Conservation (phyloP, 2,888 invertebrate species). For the Thymelicus sylvestris region DNA sequence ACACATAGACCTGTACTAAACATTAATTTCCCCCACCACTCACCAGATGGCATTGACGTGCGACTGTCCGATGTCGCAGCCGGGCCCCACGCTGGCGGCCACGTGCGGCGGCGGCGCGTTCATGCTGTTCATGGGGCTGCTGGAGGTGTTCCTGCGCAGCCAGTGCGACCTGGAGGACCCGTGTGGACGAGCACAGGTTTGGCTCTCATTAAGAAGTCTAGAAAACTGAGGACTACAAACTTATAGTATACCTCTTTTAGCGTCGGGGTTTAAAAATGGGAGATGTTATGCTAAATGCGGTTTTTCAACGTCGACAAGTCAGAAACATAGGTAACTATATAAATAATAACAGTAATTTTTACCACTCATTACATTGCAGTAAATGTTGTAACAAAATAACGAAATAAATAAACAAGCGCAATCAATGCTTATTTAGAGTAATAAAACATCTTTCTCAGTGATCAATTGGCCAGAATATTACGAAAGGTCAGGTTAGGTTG, state of each 20-base stretch:
- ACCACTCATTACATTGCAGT: too few species aligned
- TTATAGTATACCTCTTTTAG: too few species aligned
- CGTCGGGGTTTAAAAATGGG: too few species aligned
- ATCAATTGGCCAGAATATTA: slow-evolving; percentile 25
- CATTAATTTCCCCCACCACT: slow-evolving; percentile 41
- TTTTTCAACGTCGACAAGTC: too few species aligned
- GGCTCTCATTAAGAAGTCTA: not conserved
- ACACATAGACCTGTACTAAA: not conserved
- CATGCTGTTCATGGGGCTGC: slow-evolving; percentile 95
- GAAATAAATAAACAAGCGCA: slow-evolving; percentile 12
- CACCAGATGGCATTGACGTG: slow-evolving; percentile 85
- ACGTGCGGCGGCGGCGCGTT: slow-evolving; percentile 94
- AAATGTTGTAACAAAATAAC: not conserved
- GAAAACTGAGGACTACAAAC: too few species aligned
- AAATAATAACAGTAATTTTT: too few species aligned
- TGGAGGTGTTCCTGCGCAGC: slow-evolving; percentile 93
- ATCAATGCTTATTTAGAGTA: slow-evolving; percentile 9
- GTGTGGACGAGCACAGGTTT: slow-evolving; percentile 88
- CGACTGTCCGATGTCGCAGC: slow-evolving; percentile 91
- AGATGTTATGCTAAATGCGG: too few species aligned
- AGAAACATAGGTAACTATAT: too few species aligned
- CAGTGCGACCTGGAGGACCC: slow-evolving; percentile 96
- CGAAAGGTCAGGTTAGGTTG: slow-evolving; percentile 26
- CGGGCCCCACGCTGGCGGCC: slow-evolving; percentile 93
- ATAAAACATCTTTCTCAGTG: slow-evolving; percentile 12